Evolutionary conservation across 2,888 invertebrate genomes (phyloP), one percentile per base, ranked within the genome.

Genomic region (Cepaea hortensis): DNA sequence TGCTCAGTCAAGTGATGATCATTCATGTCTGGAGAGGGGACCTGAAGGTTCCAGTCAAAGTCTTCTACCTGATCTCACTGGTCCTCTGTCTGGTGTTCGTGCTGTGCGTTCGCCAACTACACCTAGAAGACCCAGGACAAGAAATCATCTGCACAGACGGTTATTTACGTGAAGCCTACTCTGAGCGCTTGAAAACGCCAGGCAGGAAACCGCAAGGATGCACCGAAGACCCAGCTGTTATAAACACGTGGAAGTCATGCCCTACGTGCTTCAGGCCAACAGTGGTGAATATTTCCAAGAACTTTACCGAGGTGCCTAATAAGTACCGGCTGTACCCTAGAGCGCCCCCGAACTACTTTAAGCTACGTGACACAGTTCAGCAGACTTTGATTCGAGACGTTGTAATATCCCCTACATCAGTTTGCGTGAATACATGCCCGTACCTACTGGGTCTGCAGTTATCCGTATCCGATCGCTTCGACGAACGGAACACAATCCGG

Each of bases 401-500:
- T 5, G 50, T 84, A 15, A 75, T 84, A 61, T 55, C 84, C n/a
- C 84, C 84, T 2, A 65, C 62, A 35, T 35, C 84, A 18, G 75
- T 84, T 48, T 84, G 84, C 50, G 65, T 62, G 48, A 48, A 18
- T 13, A 62, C 76, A 3, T 76, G 76, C 23, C 85, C 85, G 3
- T 80, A 35, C 20, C 73, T 73, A 11, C n/a, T 85, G 13, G 80
- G 70, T 9, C 4, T 80, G 18, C 85, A 85, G 80, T 50, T 80
- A n/a, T 85, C 85, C 0, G 61, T 80, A 0, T 61, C 80, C 4
- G 70, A 55, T 5, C n/a, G 65, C 1, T 15, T 20, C 13, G 73
- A 79, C 9, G 73, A 72, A 23, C 13, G 85, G 5, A 18, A 35
- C 11, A 20, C 70, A 1, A 70, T 80, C 15, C n/a, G 85, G 9